Conservation (phyloP, 2,797 vertebrate genomes). For the Falco concolor region DNA sequence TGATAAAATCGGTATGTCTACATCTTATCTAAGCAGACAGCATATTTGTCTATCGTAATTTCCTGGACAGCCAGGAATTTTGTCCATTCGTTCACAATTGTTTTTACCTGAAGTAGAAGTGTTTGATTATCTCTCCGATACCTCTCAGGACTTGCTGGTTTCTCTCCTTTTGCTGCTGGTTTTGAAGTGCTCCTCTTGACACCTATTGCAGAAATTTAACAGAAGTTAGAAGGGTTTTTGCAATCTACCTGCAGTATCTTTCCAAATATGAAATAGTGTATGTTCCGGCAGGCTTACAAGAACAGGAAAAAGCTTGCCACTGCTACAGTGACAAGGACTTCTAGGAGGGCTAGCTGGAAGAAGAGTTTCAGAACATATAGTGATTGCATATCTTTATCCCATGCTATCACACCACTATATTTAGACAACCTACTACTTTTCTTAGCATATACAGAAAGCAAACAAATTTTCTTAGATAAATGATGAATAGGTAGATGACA, state of each 20-base stretch:
- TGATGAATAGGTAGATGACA: not conserved
- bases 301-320: not conserved
- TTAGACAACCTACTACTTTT: not conserved
- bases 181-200: conserved; percentile 65
- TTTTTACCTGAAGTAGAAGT: conserved; percentile 84
- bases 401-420: not conserved
- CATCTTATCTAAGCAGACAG: not conserved
- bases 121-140: conserved; percentile 79
- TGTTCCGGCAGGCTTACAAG: not conserved
- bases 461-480: not conserved
- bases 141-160: conserved; percentile 69
- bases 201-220: conserved; percentile 40
- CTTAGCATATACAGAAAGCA: not conserved
- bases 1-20: not conserved
- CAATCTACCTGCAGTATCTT: not conserved
- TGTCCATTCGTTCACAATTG: not conserved
- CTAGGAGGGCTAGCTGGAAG: not conserved
- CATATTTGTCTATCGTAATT: not conserved
- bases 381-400: not conserved
- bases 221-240: not conserved
- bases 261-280: not conserved
- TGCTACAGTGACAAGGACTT: not conserved
- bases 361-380: not conserved
- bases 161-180: conserved; percentile 39
- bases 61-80: not conserved